Base-by-base conservation (phyloP, 2,113 vertebrate species). In the Lepisosteus oculatus region DNA sequence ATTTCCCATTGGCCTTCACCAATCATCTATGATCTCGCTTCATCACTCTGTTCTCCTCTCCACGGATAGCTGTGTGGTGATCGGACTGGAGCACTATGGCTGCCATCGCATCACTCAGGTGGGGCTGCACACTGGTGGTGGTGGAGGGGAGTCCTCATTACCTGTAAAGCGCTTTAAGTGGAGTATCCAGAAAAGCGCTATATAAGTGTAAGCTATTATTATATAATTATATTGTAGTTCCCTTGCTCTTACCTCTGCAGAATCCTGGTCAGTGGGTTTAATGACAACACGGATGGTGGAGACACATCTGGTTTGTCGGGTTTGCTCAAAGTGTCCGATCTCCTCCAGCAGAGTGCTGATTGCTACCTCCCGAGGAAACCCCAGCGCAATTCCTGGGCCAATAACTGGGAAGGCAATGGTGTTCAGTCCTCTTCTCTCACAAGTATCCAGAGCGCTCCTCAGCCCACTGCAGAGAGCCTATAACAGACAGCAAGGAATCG, bases 341-440 rank as follows among this genome's bases (percentile, higher is more conserved):
- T 43, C 77, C 7, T 79, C 73, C 3, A 69, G 78, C 47, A 91
- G 79, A 6, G 84, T 76, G 55, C 73, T 44, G 61, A 80, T 14
- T 0, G 87, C 86, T 17, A 80, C 76, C 29, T 14, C 74, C 51
- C 69, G 43, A 0, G 74, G 54, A 41, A 77, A 81, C 11, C 76
- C 79, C 2, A 91, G 68, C 45, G 8, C 61, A 0, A 51, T 0
- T 3, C 86, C 88, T 0, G 80, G 83, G 67, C 90, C 90, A 2
- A 89, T 87, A 6, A 90, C 13, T 0, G 87, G 83, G 14, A 90
- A 57, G 8, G 85, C 81, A 1, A 90, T 76, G 0, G 85, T 86
- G 61, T 2, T 3, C 11, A 72, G 76, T 0, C 41, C 11, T 7
- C 80, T 77, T 68, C 78, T 72, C 8, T 72, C 72, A 81, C 84